Percentiles rank a stretch among this genome's conserved stretches.
Conservation (phyloP, 2,113 vertebrate species). For the Cinclus cinclus region DNA sequence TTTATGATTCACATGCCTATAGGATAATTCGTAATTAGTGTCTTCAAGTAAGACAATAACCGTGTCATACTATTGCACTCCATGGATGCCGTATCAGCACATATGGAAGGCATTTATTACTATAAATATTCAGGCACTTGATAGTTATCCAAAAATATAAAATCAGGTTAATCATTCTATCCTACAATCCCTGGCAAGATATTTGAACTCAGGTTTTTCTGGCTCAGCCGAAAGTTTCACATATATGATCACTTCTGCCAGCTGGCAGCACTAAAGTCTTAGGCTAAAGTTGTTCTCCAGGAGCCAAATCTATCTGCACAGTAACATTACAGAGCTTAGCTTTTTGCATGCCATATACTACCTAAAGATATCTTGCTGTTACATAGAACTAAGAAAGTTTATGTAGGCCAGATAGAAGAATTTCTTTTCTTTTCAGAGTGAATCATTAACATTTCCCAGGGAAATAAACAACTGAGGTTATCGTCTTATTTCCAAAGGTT, state of each 20-base stretch:
- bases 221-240: conserved; percentile 47
- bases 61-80: conserved; percentile 28
- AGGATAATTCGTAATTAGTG: conserved; percentile 40
- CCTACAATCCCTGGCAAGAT: conserved; percentile 66
- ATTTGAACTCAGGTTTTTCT: conserved; percentile 70
- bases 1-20: conserved; percentile 40
- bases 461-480: conserved; percentile 54
- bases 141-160: conserved; percentile 64
- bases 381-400: conserved; percentile 45
- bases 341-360: conserved; percentile 54
- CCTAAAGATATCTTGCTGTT: conserved; percentile 55
- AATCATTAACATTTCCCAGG: conserved; percentile 65
- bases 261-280: conserved; percentile 51
- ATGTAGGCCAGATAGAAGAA: conserved; percentile 55
- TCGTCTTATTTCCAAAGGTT: conserved; percentile 68
- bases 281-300: conserved; percentile 27
- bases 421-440: conserved; percentile 57
- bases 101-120: conserved; percentile 73
- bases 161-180: conserved; percentile 73
- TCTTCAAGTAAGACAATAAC: conserved; percentile 42
- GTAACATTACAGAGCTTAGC: background rate
- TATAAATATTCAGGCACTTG: conserved; percentile 70
- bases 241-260: conserved; percentile 43
- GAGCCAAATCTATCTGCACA: conserved; percentile 36
- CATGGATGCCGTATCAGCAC: conserved; percentile 56